Evolutionary conservation across 2,797 vertebrate genomes (phyloP).

Genomic region (Pantherophis vulpinus): DNA sequence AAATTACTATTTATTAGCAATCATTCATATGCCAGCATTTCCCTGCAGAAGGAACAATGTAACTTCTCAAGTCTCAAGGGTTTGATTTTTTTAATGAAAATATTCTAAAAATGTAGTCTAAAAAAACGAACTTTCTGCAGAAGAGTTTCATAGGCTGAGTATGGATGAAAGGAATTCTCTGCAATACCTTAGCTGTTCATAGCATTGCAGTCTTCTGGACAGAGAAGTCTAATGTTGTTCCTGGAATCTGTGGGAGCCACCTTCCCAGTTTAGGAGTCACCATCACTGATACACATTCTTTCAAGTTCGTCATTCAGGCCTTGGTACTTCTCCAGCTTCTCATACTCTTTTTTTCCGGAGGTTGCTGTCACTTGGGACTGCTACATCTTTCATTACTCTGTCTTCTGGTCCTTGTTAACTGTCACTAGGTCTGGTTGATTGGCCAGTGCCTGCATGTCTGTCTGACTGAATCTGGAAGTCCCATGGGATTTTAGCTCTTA

Average conservation of each 20-base stretch:
- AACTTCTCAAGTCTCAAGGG: background rate
- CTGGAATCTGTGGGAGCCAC: background rate
- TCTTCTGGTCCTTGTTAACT: background rate
- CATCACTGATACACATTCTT: background rate
- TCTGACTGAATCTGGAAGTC: background rate
- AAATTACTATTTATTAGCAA: background rate
- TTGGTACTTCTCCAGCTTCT: background rate
- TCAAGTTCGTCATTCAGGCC: background rate
- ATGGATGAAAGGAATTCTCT: background rate
- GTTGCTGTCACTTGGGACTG: background rate
- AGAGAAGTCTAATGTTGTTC: background rate
- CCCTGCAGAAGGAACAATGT: background rate
- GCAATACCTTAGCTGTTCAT: background rate
- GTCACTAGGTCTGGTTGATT: background rate
- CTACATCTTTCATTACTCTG: background rate
- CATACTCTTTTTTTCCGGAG: background rate
- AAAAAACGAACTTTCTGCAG: background rate
- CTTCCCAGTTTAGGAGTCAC: no score
- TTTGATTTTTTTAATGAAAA: background rate
- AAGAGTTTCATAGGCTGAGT: background rate
- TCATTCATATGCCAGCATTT: background rate
- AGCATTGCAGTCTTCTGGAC: background rate
- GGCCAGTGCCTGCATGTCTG: background rate
- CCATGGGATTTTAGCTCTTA: background rate
- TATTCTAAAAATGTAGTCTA: background rate